phyloP scores from a whole-genome alignment of 2,888 invertebrate species.

The Pammene fasciana region DNA sequence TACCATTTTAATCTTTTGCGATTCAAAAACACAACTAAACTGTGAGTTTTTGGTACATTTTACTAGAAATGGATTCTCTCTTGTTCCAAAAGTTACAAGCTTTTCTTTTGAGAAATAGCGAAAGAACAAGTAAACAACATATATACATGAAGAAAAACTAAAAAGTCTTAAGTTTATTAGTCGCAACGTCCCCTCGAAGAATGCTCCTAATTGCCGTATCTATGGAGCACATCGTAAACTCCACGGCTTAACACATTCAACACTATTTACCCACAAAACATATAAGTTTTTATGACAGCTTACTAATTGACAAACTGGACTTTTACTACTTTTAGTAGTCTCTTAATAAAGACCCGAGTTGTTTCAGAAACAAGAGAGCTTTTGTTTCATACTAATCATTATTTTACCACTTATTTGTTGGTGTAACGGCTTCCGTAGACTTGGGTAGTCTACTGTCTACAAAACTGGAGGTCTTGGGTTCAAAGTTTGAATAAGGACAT shows the following conservation, averaged over 20 bases:
- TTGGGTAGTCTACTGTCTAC: no score
- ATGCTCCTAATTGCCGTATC: conserved; percentile 62
- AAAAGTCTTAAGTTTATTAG: conserved; percentile 25
- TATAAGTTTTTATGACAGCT: conserved; percentile 48
- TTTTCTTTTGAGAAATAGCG: no score
- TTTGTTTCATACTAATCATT: neutral
- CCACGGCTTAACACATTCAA: conserved; percentile 59
- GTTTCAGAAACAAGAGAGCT: conserved; percentile 6
- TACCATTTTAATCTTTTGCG: no score
- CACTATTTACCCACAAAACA: conserved; percentile 61
- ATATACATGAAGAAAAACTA: conserved; percentile 1
- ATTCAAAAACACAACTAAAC: no score
- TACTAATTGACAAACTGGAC: conserved; percentile 40
- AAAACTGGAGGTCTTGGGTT: no score
- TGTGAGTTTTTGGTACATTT: no score
- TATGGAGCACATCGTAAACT: conserved; percentile 65
- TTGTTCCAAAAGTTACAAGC: no score
- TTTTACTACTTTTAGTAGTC: conserved; percentile 33
- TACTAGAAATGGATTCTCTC: no score
- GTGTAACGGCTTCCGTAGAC: no score
- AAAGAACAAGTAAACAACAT: no score
- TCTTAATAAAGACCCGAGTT: conserved; percentile 23
- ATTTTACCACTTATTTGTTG: neutral
- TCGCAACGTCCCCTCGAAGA: conserved; percentile 50
- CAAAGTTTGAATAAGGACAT: no score